phyloP scores from a whole-genome alignment of 2,113 vertebrate genomes.

The Pongo abelii region DNA sequence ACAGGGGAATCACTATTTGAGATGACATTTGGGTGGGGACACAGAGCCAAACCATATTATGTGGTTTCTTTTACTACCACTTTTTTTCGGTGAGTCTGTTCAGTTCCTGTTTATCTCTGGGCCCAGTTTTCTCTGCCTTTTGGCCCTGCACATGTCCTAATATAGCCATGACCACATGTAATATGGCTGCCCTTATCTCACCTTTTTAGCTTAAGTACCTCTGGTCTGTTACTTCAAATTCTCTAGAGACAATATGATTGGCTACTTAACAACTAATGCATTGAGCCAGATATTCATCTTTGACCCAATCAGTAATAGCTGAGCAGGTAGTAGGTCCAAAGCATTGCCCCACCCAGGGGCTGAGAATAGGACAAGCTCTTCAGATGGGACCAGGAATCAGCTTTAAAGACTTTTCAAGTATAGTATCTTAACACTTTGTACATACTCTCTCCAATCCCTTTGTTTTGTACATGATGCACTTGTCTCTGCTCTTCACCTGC shows the following conservation, averaged over 20 bases:
- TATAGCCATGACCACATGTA: not conserved
- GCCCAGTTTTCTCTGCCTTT: not conserved
- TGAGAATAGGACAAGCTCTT: not conserved
- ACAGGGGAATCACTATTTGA: too few species aligned
- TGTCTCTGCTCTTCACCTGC: not conserved
- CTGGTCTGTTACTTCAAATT: not conserved
- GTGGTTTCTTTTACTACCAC: not conserved
- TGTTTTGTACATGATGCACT: not conserved
- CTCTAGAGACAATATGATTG: not conserved
- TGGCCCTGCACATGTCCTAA: not conserved
- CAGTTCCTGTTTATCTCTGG: not conserved
- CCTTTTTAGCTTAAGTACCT: not conserved
- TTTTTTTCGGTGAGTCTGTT: not conserved
- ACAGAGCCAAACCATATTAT: too few species aligned
- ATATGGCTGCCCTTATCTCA: not conserved
- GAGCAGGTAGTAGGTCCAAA: not conserved
- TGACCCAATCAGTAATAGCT: not conserved
- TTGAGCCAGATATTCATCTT: not conserved
- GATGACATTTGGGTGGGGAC: too few species aligned
- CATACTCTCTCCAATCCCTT: not conserved
- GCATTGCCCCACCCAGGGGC: not conserved
- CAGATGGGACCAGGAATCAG: not conserved
- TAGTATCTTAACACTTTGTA: not conserved
- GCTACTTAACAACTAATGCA: not conserved
- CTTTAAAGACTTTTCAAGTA: not conserved